Evolutionary conservation across 92 coral and sea anemone genomes (phyloP), one percentile per base, ranked within the genome.

Genomic region (Porites divaricata): DNA sequence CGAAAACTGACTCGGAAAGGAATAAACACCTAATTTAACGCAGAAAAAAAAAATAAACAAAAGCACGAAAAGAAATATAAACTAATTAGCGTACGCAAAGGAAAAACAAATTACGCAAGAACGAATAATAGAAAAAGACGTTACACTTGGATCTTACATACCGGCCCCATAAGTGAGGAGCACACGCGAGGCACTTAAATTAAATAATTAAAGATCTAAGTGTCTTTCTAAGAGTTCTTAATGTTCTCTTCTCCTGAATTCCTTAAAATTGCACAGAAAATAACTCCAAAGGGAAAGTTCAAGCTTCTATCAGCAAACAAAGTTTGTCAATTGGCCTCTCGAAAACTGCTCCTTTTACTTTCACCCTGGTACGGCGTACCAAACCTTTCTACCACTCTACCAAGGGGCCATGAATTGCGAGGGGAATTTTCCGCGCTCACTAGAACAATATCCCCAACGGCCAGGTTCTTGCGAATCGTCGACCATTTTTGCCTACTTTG

Each of bases 401-500:
- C 83, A 24, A 80, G 67, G n/a, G 78, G 86, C 86, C 86, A 70
- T 6, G 78, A 16, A 16, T 45, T 53, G 26, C 67, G 57, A 26
- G 75, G 78, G 4, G 41, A 51, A 19, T 17, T 80, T n/a, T 41
- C 45, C 64, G 2, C 77, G 53, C 58, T 21, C 8, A 80, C 48
- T 2, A 67, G 77, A 3, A 80, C 77, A 28, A 80, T 49, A 9
- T 80, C 77, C 19, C 66, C 65, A 21, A 70, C 11, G 15, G 59
- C 66, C 17, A 69, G 51, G 25, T 74, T 83, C 64, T 63, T 62
- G 0, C 81, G 17, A 2, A 63, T 28, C 1, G 13, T 7, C 20
- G 23, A 9, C 89, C 89, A 84, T 58, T 88, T 88, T 26, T 79
- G 69, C 54, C 89, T 83, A 19, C 57, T 11, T 65, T 89, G 89